These are phyloP conservation scores for Caenorhabditis tropicalis DNA, from an alignment of 1,140 invertebrate species.

Conservation along the genomic window DNA sequence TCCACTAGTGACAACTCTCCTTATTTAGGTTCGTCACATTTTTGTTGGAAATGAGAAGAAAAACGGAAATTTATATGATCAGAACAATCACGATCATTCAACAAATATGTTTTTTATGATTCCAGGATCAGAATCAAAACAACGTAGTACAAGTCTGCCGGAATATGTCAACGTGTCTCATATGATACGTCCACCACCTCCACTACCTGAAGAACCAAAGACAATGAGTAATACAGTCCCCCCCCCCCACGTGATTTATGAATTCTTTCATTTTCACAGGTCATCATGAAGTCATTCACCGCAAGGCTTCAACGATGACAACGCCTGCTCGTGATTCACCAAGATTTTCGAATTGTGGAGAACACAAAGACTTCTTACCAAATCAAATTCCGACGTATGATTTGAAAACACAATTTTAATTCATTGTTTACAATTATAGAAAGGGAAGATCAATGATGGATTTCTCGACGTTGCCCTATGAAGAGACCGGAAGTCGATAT, in stretches of 20 bases:
- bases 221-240: neutral
- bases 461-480: neutral
- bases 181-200: neutral
- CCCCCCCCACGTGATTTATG: neutral
- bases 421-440: neutral
- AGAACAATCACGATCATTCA: neutral
- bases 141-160: slow-evolving; percentile 30
- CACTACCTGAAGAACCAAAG: neutral
- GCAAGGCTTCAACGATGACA: slow-evolving; percentile 24
- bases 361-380: slow-evolving; percentile 24
- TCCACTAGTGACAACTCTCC: neutral
- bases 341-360: slow-evolving; percentile 27
- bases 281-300: slow-evolving; percentile 22
- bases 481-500: neutral
- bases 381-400: slow-evolving; percentile 2
- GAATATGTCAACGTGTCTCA: slow-evolving; percentile 17
- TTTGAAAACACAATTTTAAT: neutral
- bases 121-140: slow-evolving; percentile 8
- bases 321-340: neutral
- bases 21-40: neutral
- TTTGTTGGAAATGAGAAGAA: neutral
- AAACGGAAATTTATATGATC: neutral
- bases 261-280: neutral
- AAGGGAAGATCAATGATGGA: slow-evolving; percentile 37
- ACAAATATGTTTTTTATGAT: no score